These are phyloP conservation scores for Sisyra terminalis DNA, from an alignment of 2,888 invertebrate species.

Conservation along the genomic window DNA sequence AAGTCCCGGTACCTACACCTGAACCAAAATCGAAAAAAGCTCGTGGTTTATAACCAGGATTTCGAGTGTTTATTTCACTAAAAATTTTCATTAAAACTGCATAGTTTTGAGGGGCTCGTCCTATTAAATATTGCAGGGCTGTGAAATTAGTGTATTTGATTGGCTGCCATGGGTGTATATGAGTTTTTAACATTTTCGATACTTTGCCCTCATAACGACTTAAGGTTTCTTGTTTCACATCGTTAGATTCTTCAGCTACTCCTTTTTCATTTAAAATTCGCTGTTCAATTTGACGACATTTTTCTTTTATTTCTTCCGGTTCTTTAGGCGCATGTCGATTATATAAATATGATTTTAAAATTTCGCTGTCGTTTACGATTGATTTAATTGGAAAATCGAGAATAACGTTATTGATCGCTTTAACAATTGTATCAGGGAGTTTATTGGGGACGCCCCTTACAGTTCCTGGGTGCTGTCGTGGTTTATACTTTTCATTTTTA, in stretches of 20 bases:
- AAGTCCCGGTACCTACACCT: constrained; percentile 71
- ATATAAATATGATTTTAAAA: constrained; percentile 40
- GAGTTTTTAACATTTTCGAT: constrained; percentile 36
- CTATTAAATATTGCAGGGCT: constrained; percentile 51
- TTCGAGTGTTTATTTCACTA: constrained; percentile 47
- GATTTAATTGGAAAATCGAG: constrained; percentile 40
- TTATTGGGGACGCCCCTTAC: constrained; percentile 31
- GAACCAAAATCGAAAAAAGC: constrained; percentile 84
- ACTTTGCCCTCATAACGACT: constrained; percentile 35
- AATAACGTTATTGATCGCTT: constrained; percentile 35
- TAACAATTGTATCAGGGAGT: constrained; percentile 42
- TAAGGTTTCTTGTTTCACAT: constrained; percentile 23
- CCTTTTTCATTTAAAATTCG: constrained; percentile 20
- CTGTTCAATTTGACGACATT: constrained; percentile 22
- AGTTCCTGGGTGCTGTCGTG: constrained; percentile 57
- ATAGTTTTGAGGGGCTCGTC: constrained; percentile 59
- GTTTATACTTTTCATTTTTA: constrained; percentile 37
- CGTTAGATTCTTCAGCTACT: constrained; percentile 22
- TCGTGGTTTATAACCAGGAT: constrained; percentile 52
- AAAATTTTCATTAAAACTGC: constrained; percentile 52
- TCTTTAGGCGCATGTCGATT: constrained; percentile 50
- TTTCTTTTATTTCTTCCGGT: constrained; percentile 27
- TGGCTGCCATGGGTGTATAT: constrained; percentile 49
- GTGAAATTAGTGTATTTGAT: constrained; percentile 49
- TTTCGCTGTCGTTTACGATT: constrained; percentile 33